Evolutionary conservation across 2,113 vertebrate genomes (phyloP).

Genomic region (Tachysurus fulvidraco): DNA sequence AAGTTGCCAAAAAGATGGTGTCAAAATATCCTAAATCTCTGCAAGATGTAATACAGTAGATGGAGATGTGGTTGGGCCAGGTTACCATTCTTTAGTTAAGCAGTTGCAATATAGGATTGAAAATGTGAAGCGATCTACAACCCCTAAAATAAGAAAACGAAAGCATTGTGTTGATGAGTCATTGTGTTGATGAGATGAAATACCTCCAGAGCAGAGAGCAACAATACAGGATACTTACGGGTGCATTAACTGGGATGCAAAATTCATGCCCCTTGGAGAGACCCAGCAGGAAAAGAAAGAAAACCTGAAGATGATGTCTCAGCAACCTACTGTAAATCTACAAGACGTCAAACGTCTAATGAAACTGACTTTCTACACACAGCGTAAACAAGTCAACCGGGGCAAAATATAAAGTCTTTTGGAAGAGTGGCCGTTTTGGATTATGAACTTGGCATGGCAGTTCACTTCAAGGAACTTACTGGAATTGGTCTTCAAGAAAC

Average conservation of each 20-base stretch:
- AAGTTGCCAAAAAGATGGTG: slow-evolving; percentile 42
- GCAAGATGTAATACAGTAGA: neutral
- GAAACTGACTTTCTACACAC: slow-evolving; percentile 53
- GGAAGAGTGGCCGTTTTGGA: slow-evolving; percentile 51
- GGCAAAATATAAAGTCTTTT: slow-evolving; percentile 40
- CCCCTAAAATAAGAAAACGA: slow-evolving; percentile 21
- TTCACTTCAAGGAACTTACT: slow-evolving; percentile 52
- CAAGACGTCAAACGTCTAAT: slow-evolving; percentile 51
- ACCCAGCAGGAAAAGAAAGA: slow-evolving; percentile 38
- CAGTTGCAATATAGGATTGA: slow-evolving; percentile 14
- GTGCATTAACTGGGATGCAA: slow-evolving; percentile 21
- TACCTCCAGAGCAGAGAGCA: slow-evolving; percentile 8
- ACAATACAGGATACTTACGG: slow-evolving; percentile 20
- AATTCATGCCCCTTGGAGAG: neutral
- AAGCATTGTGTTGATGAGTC: slow-evolving; percentile 10
- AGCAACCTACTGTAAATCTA: slow-evolving; percentile 39
- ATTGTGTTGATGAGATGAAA: neutral
- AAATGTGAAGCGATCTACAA: slow-evolving; percentile 9
- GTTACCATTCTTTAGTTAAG: slow-evolving; percentile 13
- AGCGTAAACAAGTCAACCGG: slow-evolving; percentile 45
- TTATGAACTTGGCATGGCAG: slow-evolving; percentile 48
- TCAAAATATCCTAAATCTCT: neutral
- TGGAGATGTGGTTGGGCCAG: neutral
- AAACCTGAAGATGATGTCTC: slow-evolving; percentile 43
- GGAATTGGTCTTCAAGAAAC: slow-evolving; percentile 34